Evolutionary conservation across 2,113 vertebrate genomes (phyloP).

Genomic region (Narcine bancroftii): DNA sequence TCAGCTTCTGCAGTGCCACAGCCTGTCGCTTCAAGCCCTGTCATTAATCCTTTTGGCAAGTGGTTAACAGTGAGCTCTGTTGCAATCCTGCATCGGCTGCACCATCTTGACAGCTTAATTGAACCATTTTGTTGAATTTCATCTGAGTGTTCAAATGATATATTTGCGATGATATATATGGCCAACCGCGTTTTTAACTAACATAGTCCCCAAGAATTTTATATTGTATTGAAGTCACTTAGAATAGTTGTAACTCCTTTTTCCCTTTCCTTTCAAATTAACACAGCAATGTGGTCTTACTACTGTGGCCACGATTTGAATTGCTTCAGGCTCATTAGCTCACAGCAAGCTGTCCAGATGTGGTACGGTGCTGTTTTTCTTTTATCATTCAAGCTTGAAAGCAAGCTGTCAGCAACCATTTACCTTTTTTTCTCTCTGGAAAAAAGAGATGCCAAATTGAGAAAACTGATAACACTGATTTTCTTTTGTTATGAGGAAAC

Average conservation of each 20-base stretch:
- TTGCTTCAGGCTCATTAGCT: slow-evolving; percentile 67
- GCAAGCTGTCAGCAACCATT: slow-evolving; percentile 61
- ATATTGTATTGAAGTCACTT: slow-evolving; percentile 58
- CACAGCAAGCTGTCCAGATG: slow-evolving; percentile 65
- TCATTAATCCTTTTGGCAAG: slow-evolving; percentile 38
- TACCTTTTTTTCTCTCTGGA: slow-evolving; percentile 7
- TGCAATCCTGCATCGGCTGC: slow-evolving; percentile 34
- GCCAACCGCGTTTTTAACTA: not conserved
- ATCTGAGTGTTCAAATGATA: slow-evolving; percentile 9
- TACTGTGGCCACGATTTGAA: slow-evolving; percentile 62
- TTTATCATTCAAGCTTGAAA: slow-evolving; percentile 78
- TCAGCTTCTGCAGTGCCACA: slow-evolving; percentile 28
- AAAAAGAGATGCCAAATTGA: slow-evolving; percentile 26
- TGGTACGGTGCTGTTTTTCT: slow-evolving; percentile 62
- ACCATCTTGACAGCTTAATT: slow-evolving; percentile 36
- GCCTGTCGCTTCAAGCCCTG: slow-evolving; percentile 23
- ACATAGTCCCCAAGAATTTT: slow-evolving; percentile 47
- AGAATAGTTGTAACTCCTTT: slow-evolving; percentile 55
- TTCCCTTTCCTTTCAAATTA: slow-evolving; percentile 41
- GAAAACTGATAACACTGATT: slow-evolving; percentile 19
- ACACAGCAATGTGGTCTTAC: slow-evolving; percentile 64
- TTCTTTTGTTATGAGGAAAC: not conserved
- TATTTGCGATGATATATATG: not conserved
- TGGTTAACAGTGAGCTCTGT: slow-evolving; percentile 16
- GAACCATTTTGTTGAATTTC: slow-evolving; percentile 30